These are phyloP conservation scores for Samia ricini DNA, from an alignment of 1,140 invertebrate genomes.

Conservation along the genomic window DNA sequence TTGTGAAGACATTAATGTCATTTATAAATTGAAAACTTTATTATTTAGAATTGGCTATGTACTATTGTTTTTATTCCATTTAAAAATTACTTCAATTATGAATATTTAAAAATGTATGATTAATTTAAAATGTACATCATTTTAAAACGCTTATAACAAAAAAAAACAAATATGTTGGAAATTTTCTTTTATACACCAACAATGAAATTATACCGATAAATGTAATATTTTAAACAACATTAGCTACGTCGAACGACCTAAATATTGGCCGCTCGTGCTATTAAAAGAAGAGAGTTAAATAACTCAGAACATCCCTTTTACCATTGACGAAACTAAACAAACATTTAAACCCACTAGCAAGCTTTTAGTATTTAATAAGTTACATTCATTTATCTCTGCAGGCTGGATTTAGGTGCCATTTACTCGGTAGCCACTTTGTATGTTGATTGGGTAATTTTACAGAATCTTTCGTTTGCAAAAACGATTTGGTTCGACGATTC, in stretches of 20 bases:
- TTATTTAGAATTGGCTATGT: no score
- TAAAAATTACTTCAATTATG: no score
- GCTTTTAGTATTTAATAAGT: slow-evolving; percentile 48
- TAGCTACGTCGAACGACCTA: background rate
- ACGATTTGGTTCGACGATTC: slow-evolving; percentile 39
- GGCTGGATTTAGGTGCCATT: slow-evolving; percentile 40
- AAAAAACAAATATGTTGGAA: no score
- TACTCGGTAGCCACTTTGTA: slow-evolving; percentile 47
- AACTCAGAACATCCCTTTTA: background rate
- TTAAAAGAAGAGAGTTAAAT: background rate
- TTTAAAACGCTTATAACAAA: no score
- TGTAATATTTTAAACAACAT: background rate
- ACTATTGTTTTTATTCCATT: no score
- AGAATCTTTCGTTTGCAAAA: slow-evolving; percentile 40
- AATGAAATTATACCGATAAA: no score
- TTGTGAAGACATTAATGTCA: no score
- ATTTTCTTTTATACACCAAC: no score
- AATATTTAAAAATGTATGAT: no score
- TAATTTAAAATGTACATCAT: no score
- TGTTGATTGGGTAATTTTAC: slow-evolving; percentile 57
- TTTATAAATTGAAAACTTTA: no score
- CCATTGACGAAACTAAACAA: background rate
- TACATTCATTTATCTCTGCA: slow-evolving; percentile 51
- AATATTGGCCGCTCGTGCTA: background rate
- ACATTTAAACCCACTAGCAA: slow-evolving; percentile 27